Percentiles rank a stretch among this genome's conserved stretches.
Conservation (phyloP, 2,113 vertebrate species). For the Lophochroa leadbeateri region DNA sequence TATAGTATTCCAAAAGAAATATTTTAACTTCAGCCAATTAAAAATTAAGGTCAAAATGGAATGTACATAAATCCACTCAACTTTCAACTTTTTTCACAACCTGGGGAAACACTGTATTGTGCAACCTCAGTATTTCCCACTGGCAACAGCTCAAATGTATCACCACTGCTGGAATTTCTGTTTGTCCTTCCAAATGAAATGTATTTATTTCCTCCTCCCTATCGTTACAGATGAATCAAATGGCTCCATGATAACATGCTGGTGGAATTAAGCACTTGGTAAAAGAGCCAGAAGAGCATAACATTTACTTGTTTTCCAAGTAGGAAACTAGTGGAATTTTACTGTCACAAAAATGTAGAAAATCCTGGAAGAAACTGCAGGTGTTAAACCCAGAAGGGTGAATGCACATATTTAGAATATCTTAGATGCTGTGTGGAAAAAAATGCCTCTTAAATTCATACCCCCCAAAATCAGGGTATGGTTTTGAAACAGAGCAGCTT, state of each 20-base stretch:
- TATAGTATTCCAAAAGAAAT: neutral
- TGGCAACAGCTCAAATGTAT: constrained; percentile 12
- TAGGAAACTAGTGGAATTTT: constrained; percentile 23
- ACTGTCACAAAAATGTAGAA: neutral
- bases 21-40: neutral
- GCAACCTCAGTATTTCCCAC: constrained; percentile 43
- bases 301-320: constrained; percentile 22
- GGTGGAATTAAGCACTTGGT: neutral
- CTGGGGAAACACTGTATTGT: constrained; percentile 36
- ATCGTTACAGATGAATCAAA: neutral
- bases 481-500: neutral
- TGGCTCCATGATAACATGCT: neutral
- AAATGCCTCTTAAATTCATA: neutral
- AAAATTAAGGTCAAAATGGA: neutral
- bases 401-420: neutral
- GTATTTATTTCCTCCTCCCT: constrained; percentile 18
- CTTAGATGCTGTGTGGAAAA: neutral
- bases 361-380: neutral
- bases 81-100: neutral
- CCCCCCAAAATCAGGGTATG: rapidly evolving
- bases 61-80: neutral
- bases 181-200: neutral
- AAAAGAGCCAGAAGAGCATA: constrained; percentile 5
- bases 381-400: neutral
- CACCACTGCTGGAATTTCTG: constrained; percentile 37